Conservation (phyloP, 2,888 invertebrate genomes). For the Cabera pusaria region DNA sequence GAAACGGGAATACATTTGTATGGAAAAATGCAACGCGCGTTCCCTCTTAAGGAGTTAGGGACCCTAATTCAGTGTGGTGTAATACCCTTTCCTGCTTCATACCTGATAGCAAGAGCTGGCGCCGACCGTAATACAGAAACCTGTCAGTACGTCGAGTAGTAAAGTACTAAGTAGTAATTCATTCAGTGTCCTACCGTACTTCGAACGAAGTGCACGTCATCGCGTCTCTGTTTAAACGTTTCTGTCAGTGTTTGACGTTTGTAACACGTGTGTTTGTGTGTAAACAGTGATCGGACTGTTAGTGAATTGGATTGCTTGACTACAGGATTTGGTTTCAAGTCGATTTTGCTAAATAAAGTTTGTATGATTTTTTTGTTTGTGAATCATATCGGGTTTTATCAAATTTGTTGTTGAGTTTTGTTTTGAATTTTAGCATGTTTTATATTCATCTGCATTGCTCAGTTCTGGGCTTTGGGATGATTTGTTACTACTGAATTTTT, state of each 20-base stretch:
- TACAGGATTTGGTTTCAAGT: constrained; percentile 43
- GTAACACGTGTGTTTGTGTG: constrained; percentile 67
- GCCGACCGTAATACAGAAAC: constrained; percentile 32
- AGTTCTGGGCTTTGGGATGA: no score
- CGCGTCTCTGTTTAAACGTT: constrained; percentile 50
- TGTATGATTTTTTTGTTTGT: constrained; percentile 36
- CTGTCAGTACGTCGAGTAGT: no score
- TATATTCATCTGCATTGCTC: no score
- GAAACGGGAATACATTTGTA: no score
- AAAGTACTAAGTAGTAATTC: constrained; percentile 33
- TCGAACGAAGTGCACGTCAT: constrained; percentile 51
- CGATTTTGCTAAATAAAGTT: constrained; percentile 60
- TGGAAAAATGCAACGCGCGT: no score
- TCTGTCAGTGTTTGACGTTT: constrained; percentile 64
- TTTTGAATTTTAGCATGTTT: constrained; percentile 1
- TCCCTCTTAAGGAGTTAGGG: no score
- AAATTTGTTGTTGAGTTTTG: constrained; percentile 1
- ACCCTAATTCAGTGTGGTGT: no score
- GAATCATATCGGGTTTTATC: no score
- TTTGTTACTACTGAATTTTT: no score
- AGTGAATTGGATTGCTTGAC: constrained; percentile 61
- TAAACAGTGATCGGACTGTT: constrained; percentile 57
- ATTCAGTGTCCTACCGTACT: constrained; percentile 55
- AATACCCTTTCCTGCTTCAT: constrained; percentile 60
- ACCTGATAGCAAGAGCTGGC: constrained; percentile 59